phyloP scores from a whole-genome alignment of 2,797 vertebrate species.

The Parambassis ranga region DNA sequence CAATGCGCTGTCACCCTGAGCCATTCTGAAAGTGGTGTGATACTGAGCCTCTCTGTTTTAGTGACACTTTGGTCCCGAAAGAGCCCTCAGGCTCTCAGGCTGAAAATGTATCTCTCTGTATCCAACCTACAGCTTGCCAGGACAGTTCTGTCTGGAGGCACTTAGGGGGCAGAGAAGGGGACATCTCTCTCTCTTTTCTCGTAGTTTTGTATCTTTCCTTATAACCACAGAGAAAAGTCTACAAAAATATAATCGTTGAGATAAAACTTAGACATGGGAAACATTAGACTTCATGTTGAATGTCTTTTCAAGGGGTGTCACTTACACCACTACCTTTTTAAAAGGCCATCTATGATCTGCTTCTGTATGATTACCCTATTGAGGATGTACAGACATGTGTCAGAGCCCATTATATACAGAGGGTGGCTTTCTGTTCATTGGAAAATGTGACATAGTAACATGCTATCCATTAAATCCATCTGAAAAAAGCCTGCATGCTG shows the following conservation, averaged over 20 bases:
- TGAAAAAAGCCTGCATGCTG: no score
- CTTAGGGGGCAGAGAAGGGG: constrained; percentile 17
- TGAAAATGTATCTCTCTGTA: constrained; percentile 61
- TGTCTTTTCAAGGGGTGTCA: neutral
- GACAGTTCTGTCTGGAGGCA: constrained; percentile 52
- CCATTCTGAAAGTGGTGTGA: constrained; percentile 60
- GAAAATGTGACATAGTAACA: neutral
- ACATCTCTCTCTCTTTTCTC: neutral
- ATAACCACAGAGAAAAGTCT: neutral
- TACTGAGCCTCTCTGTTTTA: constrained; percentile 60
- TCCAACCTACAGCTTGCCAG: constrained; percentile 51
- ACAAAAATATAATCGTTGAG: neutral
- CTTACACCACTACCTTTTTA: neutral
- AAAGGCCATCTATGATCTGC: neutral
- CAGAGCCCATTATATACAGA: neutral
- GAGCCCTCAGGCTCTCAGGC: constrained; percentile 47
- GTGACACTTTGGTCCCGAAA: constrained; percentile 61
- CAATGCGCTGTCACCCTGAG: constrained; percentile 57
- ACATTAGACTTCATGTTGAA: no score
- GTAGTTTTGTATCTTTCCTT: neutral
- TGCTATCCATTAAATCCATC: neutral
- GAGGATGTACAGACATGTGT: neutral
- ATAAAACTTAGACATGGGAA: no score
- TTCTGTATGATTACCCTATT: constrained; percentile 12
- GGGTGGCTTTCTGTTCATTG: neutral